Conservation (phyloP, 2,888 invertebrate genomes). For the Fabriciana adippe region DNA sequence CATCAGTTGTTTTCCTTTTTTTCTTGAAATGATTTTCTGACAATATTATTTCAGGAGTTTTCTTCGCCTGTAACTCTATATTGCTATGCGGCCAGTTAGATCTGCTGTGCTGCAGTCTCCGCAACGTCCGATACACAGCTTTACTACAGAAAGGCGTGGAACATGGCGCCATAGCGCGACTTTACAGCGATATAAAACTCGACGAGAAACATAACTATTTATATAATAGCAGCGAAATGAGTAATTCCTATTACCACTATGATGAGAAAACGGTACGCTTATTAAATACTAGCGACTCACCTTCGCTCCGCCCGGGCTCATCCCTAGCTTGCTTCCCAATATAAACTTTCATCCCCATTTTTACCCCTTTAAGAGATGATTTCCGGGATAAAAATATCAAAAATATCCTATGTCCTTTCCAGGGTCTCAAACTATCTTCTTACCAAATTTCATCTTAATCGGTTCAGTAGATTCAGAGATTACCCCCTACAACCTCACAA, state of each 20-base stretch:
- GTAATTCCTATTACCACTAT: slow-evolving; percentile 60
- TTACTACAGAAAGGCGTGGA: slow-evolving; percentile 54
- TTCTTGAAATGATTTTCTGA: background rate
- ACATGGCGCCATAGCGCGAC: slow-evolving; percentile 48
- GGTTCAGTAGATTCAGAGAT: no score
- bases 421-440: no score
- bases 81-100: slow-evolving; percentile 74
- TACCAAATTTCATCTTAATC: no score
- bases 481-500: no score
- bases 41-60: slow-evolving; percentile 55
- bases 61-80: slow-evolving; percentile 68
- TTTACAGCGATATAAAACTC: slow-evolving; percentile 46
- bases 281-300: background rate
- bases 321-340: no score
- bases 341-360: no score
- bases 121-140: slow-evolving; percentile 67
- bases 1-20: background rate
- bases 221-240: slow-evolving; percentile 57
- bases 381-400: no score
- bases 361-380: no score
- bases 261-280: slow-evolving; percentile 53
- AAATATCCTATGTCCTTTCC: no score
- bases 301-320: no score
- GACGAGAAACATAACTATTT: slow-evolving; percentile 63
- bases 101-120: slow-evolving; percentile 66